phyloP scores from a whole-genome alignment of 2,888 invertebrate genomes.

The Melanchra persicariae region DNA sequence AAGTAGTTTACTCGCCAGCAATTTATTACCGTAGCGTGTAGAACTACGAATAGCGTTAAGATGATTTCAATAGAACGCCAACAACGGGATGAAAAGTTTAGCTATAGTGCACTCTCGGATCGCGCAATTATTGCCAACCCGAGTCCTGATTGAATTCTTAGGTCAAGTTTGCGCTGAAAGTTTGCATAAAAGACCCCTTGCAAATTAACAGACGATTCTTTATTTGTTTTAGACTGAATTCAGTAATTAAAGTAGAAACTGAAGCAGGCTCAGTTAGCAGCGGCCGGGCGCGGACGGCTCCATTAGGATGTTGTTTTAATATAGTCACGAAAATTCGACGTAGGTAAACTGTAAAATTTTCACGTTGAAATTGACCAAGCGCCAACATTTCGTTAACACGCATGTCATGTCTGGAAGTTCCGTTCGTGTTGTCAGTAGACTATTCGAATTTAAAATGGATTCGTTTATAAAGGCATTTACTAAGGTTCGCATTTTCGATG shows the following conservation, averaged over 20 bases:
- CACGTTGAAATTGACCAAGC: constrained; percentile 83
- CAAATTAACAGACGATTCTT: constrained; percentile 81
- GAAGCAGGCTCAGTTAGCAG: constrained; percentile 53
- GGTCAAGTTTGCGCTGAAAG: constrained; percentile 85
- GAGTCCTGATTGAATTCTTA: constrained; percentile 88
- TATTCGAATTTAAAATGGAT: constrained; percentile 89
- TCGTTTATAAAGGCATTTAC: constrained; percentile 89
- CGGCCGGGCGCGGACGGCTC: constrained; percentile 51
- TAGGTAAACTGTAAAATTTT: constrained; percentile 76
- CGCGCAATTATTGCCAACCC: constrained; percentile 86
- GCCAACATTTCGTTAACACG: constrained; percentile 87
- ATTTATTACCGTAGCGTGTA: constrained; percentile 84
- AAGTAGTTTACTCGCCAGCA: constrained; percentile 82
- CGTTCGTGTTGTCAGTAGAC: constrained; percentile 86
- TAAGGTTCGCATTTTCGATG: constrained; percentile 88
- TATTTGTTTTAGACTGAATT: constrained; percentile 73
- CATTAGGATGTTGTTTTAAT: constrained; percentile 75
- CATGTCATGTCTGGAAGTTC: constrained; percentile 88
- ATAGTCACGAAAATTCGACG: constrained; percentile 75
- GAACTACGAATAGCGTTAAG: constrained; percentile 83
- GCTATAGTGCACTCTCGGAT: constrained; percentile 84
- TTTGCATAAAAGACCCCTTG: constrained; percentile 85
- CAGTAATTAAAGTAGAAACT: constrained; percentile 72
- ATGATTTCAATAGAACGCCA: constrained; percentile 88
- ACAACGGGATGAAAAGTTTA: constrained; percentile 86